Percentiles rank a stretch among this genome's conserved stretches.
Conservation (phyloP, 2,113 vertebrate genomes). For the Caloenas nicobarica region DNA sequence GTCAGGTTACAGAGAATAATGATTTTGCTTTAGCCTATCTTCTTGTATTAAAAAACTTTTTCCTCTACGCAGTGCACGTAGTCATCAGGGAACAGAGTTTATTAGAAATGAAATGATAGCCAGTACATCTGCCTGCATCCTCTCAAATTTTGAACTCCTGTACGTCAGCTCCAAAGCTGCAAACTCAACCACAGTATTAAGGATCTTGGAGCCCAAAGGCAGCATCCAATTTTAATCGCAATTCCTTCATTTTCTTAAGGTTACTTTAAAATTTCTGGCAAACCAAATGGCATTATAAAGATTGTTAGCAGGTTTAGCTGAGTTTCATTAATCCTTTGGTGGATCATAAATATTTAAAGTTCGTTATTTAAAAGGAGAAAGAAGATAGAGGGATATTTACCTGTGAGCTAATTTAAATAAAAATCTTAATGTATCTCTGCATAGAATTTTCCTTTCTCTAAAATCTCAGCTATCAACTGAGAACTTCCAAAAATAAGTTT, state of each 20-base stretch:
- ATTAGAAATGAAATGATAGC: slow-evolving; percentile 1
- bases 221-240: background rate
- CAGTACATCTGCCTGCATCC: background rate
- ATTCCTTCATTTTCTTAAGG: background rate
- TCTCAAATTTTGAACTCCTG: background rate
- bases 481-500: background rate
- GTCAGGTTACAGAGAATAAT: slow-evolving; percentile 2
- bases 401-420: background rate
- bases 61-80: background rate
- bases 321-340: background rate
- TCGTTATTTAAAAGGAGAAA: slow-evolving; percentile 3
- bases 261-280: slow-evolving; percentile 2
- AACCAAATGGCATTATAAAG: background rate
- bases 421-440: background rate
- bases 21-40: background rate
- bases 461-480: background rate
- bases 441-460: background rate
- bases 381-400: background rate
- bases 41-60: background rate
- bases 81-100: background rate
- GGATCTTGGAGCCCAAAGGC: background rate
- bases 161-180: background rate
- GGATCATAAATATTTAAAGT: slow-evolving; percentile 23
- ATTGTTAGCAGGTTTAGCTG: background rate
- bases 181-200: background rate